Evolutionary conservation across 2,797 vertebrate genomes (phyloP).

Genomic region (Peromyscus aztecus): DNA sequence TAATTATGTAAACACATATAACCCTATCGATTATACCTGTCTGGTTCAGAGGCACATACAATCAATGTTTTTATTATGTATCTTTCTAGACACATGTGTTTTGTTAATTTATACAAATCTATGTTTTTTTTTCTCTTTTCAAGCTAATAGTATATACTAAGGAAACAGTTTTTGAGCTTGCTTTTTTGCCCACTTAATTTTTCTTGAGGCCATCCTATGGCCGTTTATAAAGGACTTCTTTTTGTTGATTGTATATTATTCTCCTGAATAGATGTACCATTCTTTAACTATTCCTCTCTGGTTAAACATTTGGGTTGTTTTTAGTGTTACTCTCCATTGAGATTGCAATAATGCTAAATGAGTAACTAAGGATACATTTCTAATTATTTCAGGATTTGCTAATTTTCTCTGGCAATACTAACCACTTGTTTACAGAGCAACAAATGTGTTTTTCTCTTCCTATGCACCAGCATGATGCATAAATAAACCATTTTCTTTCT

Average conservation of each 20-base stretch:
- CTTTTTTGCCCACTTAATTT: not conserved
- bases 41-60: not conserved
- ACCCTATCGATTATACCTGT: not conserved
- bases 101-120: not conserved
- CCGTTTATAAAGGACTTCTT: not conserved
- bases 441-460: not conserved
- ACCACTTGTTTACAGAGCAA: not conserved
- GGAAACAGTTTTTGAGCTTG: not conserved
- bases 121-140: slow-evolving; percentile 2
- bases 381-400: slow-evolving; percentile 24
- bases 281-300: not conserved
- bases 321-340: not conserved
- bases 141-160: not conserved
- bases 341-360: not conserved
- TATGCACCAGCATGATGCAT: not conserved
- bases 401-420: not conserved
- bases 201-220: not conserved
- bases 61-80: not conserved
- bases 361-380: not conserved
- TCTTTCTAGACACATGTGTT: not conserved
- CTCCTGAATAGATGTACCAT: not conserved
- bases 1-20: slow-evolving; percentile 7
- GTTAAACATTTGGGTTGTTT: not conserved
- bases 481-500: not conserved
- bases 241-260: slow-evolving; percentile 5